These are phyloP conservation scores for Brachionus calyciflorus DNA, from an alignment of 1,140 invertebrate species.

Conservation along the genomic window DNA sequence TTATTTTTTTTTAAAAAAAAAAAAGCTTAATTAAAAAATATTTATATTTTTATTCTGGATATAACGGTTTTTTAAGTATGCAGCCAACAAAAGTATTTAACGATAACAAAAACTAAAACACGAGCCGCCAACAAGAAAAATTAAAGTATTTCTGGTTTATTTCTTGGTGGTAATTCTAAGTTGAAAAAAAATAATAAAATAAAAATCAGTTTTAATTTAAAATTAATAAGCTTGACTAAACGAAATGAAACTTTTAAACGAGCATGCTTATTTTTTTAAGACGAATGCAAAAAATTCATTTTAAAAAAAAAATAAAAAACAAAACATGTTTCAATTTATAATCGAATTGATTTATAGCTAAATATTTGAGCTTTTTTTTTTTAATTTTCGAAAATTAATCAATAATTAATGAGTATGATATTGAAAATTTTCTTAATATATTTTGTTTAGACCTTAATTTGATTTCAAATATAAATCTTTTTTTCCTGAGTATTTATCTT, in stretches of 20 bases:
- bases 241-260: no score
- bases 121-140: conserved; percentile 18
- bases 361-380: conserved; percentile 33
- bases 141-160: conserved; percentile 33
- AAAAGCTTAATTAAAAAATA: no score
- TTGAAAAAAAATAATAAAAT: no score
- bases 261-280: neutral
- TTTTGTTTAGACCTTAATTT: no score
- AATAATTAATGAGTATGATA: conserved; percentile 28
- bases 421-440: conserved; percentile 18
- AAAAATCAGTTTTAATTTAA: neutral
- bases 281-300: neutral
- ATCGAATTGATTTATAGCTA: conserved; percentile 31
- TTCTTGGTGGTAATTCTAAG: no score
- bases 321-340: conserved; percentile 20
- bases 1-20: no score
- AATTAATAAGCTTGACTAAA: conserved; percentile 37
- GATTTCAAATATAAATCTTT: conserved; percentile 11
- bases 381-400: conserved; percentile 1
- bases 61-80: no score
- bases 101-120: neutral
- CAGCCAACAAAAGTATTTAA: no score
- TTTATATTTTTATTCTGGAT: no score
- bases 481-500: neutral
- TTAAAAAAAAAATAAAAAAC: no score